phyloP scores from a whole-genome alignment of 1,140 invertebrate genomes.

The Rhopalosiphum padi region DNA sequence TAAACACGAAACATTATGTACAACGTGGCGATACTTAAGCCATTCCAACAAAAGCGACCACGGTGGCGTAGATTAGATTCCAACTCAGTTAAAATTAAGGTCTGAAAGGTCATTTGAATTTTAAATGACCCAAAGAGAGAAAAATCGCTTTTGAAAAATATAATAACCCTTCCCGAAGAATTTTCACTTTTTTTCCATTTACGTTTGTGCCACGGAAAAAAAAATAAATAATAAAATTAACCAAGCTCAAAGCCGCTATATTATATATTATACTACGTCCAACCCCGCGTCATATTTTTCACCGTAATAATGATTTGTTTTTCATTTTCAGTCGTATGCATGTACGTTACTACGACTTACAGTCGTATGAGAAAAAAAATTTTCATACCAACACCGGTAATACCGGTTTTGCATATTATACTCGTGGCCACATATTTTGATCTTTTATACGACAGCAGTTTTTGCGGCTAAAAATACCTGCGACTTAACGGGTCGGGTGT shows the following conservation, averaged over 20 bases:
- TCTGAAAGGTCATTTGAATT: slow-evolving; percentile 38
- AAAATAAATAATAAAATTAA: background rate
- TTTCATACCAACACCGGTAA: slow-evolving; percentile 1
- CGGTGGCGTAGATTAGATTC: background rate
- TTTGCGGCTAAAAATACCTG: background rate
- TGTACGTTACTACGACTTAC: background rate
- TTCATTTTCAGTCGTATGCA: background rate
- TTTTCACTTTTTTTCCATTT: slow-evolving; percentile 9
- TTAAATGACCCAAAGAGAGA: slow-evolving; percentile 11
- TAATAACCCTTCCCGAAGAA: background rate
- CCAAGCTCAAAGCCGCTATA: background rate
- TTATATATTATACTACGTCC: background rate
- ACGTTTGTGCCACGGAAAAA: background rate
- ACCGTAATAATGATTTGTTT: background rate
- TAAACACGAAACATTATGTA: background rate
- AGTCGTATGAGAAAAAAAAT: background rate
- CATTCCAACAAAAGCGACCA: background rate
- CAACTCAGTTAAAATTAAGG: slow-evolving; percentile 21
- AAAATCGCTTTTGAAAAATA: slow-evolving; percentile 36
- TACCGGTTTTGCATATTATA: slow-evolving; percentile 24
- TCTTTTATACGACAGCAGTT: background rate
- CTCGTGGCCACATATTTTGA: background rate
- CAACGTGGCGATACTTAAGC: background rate
- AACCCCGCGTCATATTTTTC: background rate
- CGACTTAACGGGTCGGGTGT: background rate